Conservation (phyloP, 2,888 invertebrate genomes). For the Yponomeuta cagnagella region DNA sequence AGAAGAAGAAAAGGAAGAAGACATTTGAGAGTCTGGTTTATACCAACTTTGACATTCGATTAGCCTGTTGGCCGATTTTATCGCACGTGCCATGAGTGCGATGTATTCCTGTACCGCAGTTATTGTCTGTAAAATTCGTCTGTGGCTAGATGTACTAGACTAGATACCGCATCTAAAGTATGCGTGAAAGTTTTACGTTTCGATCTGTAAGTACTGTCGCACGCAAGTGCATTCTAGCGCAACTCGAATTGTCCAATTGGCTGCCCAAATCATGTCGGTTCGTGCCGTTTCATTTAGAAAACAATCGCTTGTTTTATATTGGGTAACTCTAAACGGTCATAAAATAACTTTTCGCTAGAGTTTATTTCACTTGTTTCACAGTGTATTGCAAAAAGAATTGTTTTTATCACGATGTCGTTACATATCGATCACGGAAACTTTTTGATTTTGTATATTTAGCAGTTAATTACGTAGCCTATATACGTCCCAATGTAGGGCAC, state of each 20-base stretch:
- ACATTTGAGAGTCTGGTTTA: too few species aligned
- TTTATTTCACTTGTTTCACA: neutral
- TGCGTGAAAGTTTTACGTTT: neutral
- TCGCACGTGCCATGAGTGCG: too few species aligned
- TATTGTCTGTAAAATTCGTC: too few species aligned
- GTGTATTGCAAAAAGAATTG: neutral
- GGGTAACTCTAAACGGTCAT: neutral
- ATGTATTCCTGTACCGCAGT: too few species aligned
- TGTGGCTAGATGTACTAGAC: too few species aligned
- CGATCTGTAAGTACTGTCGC: neutral
- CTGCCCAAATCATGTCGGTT: conserved; percentile 33
- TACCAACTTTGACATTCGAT: too few species aligned
- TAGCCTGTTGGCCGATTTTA: too few species aligned
- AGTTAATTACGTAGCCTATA: too few species aligned
- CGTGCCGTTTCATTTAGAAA: conserved; percentile 36
- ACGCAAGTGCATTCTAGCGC: neutral
- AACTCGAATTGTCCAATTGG: conserved; percentile 24
- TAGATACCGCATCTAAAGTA: neutral
- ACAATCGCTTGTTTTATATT: neutral
- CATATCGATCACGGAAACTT: neutral
- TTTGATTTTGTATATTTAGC: neutral
- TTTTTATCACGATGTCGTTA: neutral
- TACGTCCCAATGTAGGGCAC: too few species aligned
- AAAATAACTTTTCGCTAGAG: neutral
- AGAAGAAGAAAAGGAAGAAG: too few species aligned